phyloP scores from a whole-genome alignment of 2,113 vertebrate species.

The Balaenoptera acutorostrata region DNA sequence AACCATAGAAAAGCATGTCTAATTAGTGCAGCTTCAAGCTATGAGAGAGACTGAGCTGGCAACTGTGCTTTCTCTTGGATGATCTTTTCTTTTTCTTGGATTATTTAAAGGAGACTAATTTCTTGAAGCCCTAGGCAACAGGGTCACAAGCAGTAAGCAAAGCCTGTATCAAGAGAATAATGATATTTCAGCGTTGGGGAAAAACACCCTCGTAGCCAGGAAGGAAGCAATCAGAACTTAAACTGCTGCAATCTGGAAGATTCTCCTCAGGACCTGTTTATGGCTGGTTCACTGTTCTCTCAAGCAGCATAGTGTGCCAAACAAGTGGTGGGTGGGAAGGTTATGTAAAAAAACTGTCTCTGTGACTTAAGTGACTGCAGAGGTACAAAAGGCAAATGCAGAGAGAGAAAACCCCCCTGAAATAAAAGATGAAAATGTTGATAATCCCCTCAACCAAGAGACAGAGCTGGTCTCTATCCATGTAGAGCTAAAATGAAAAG shows the following conservation, averaged over 20 bases:
- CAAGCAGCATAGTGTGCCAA: neutral
- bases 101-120: slow-evolving; percentile 57
- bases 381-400: neutral
- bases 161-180: slow-evolving; percentile 37
- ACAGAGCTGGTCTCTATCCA: neutral
- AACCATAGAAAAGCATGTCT: neutral
- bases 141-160: slow-evolving; percentile 27
- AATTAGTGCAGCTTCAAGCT: slow-evolving; percentile 35
- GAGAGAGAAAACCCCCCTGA: neutral
- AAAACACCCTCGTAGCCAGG: neutral
- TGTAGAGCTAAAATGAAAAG: neutral
- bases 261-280: slow-evolving; percentile 45
- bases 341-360: neutral
- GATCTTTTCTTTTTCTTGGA: slow-evolving; percentile 10
- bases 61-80: neutral
- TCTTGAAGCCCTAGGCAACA: slow-evolving; percentile 3
- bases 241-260: neutral
- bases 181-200: neutral
- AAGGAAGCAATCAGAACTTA: neutral
- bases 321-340: neutral
- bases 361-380: neutral
- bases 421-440: neutral
- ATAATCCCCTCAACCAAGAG: neutral
- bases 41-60: neutral
- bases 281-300: neutral